phyloP scores from a whole-genome alignment of 2,888 invertebrate species.

The Lingula anatina region DNA sequence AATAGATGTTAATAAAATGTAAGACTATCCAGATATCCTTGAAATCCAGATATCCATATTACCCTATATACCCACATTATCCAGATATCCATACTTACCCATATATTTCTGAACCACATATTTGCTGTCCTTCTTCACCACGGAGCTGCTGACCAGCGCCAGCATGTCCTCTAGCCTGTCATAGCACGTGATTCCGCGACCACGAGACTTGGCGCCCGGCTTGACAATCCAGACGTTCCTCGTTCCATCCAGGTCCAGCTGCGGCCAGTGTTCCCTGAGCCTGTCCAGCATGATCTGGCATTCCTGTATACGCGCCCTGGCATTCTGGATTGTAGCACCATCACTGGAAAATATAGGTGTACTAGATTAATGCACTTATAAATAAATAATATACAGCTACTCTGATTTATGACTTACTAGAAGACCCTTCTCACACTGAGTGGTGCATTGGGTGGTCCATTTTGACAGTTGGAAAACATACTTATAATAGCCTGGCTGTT shows the following conservation, averaged over 20 bases:
- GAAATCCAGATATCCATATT: too few species aligned
- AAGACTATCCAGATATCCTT: too few species aligned
- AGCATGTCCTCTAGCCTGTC: constrained; percentile 81
- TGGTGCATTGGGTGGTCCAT: too few species aligned
- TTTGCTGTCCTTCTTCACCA: constrained; percentile 56
- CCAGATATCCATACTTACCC: constrained; percentile 58
- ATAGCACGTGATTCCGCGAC: constrained; percentile 78
- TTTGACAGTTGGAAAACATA: too few species aligned
- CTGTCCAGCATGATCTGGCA: constrained; percentile 62
- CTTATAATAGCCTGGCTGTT: too few species aligned
- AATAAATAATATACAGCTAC: too few species aligned
- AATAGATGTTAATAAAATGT: too few species aligned
- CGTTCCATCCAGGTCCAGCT: constrained; percentile 67
- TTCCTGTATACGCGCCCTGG: constrained; percentile 24
- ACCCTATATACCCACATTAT: too few species aligned
- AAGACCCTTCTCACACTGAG: too few species aligned
- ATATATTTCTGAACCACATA: constrained; percentile 95
- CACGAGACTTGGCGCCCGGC: constrained; percentile 88
- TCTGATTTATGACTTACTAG: too few species aligned
- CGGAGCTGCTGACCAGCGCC: constrained; percentile 53
- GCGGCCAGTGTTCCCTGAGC: constrained; percentile 53
- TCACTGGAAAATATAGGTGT: constrained; percentile 39
- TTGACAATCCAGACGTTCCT: constrained; percentile 92
- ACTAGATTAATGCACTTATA: too few species aligned
- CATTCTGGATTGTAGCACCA: constrained; percentile 26